phyloP scores from a whole-genome alignment of 2,797 vertebrate genomes.

The Hydrocynus forskahlii region DNA sequence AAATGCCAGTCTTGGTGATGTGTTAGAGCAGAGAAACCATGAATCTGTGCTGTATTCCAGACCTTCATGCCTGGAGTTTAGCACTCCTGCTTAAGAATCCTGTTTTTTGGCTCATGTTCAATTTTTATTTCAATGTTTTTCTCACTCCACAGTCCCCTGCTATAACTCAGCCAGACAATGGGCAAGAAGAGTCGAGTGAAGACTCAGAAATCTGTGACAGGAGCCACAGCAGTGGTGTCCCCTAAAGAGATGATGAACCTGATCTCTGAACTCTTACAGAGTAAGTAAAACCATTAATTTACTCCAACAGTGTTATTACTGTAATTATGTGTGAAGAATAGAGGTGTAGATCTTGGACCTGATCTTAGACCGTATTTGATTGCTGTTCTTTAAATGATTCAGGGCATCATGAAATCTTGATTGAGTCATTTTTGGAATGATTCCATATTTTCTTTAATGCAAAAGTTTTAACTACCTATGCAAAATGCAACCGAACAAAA shows the following conservation, averaged over 20 bases:
- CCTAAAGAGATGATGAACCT: conserved; percentile 96
- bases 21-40: neutral
- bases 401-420: too few relatives aligned
- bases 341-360: neutral
- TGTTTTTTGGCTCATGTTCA: neutral
- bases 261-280: conserved; percentile 91
- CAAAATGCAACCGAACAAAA: too few relatives aligned
- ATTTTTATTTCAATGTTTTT: neutral
- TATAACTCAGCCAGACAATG: conserved; percentile 80
- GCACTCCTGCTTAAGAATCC: neutral
- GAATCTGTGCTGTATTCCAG: neutral
- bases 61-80: neutral
- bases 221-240: conserved; percentile 83
- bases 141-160: conserved; percentile 39
- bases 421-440: too few relatives aligned
- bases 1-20: too few relatives aligned
- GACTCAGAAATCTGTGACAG: conserved; percentile 93
- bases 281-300: conserved; percentile 74
- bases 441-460: too few relatives aligned
- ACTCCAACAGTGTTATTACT: neutral
- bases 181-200: conserved; percentile 99
- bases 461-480: too few relatives aligned
- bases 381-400: neutral
- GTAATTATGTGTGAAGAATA: neutral
- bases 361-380: too few relatives aligned